phyloP scores from a whole-genome alignment of 2,113 vertebrate genomes.

The Hassar affinis region DNA sequence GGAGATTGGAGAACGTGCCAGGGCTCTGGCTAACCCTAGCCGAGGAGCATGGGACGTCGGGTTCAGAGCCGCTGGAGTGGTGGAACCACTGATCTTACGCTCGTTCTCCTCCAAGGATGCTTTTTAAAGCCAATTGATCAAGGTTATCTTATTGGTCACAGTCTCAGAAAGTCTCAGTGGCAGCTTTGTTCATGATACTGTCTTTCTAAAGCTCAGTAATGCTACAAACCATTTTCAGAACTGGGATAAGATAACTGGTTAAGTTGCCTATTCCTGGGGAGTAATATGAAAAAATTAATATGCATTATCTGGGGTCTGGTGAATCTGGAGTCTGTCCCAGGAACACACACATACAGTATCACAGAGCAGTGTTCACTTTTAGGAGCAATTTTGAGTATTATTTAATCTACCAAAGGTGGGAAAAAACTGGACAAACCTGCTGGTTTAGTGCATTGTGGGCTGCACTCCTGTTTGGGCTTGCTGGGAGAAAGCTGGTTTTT shows the following conservation, averaged over 20 bases:
- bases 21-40: constrained; percentile 9
- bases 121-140: neutral
- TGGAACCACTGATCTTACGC: neutral
- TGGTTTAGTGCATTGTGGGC: neutral
- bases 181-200: too few relatives aligned
- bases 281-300: neutral
- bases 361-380: neutral
- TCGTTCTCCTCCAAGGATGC: neutral
- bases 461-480: constrained; percentile 50
- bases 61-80: neutral
- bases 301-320: neutral
- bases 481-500: constrained; percentile 30
- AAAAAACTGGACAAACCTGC: constrained; percentile 44
- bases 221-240: neutral
- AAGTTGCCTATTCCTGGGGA: neutral
- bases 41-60: constrained; percentile 17
- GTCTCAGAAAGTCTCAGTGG: neutral
- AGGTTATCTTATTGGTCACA: neutral
- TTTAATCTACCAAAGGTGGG: neutral
- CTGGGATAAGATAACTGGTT: too few relatives aligned
- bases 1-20: constrained; percentile 56
- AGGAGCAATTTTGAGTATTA: neutral
- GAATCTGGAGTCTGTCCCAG: neutral
- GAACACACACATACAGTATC: neutral
- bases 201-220: neutral